phyloP scores from a whole-genome alignment of 1,140 invertebrate species.

The Camponotus floridanus region DNA sequence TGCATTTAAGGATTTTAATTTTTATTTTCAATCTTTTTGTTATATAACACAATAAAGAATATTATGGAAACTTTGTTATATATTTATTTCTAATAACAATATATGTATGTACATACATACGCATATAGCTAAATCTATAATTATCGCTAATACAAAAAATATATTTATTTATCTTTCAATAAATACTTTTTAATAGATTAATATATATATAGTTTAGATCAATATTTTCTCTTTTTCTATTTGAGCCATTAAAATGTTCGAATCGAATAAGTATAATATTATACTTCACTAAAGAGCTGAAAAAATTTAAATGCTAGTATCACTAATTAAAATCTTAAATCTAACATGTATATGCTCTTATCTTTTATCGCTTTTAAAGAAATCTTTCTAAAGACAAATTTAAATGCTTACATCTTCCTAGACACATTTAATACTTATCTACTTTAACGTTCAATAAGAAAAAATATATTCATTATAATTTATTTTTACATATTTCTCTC shows the following conservation, averaged over 20 bases:
- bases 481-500: constrained; percentile 18
- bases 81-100: background rate
- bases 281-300: background rate
- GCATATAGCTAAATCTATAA: background rate
- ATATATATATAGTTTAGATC: background rate
- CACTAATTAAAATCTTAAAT: background rate
- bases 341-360: background rate
- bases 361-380: background rate
- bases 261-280: background rate
- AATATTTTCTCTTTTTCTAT: background rate
- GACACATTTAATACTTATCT: too few relatives aligned
- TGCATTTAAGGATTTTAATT: background rate
- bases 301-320: constrained; percentile 12
- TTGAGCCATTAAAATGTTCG: background rate
- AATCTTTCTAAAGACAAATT: constrained; percentile 27
- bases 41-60: background rate
- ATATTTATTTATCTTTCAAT: constrained; percentile 11
- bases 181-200: constrained; percentile 12
- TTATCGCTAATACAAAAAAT: background rate
- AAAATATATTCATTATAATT: background rate
- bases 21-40: background rate
- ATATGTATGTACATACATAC: constrained; percentile 2
- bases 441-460: background rate
- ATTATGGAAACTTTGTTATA: background rate
- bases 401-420: background rate